These are phyloP conservation scores for Merluccius polli DNA, from an alignment of 2,797 vertebrate species.

Conservation along the genomic window DNA sequence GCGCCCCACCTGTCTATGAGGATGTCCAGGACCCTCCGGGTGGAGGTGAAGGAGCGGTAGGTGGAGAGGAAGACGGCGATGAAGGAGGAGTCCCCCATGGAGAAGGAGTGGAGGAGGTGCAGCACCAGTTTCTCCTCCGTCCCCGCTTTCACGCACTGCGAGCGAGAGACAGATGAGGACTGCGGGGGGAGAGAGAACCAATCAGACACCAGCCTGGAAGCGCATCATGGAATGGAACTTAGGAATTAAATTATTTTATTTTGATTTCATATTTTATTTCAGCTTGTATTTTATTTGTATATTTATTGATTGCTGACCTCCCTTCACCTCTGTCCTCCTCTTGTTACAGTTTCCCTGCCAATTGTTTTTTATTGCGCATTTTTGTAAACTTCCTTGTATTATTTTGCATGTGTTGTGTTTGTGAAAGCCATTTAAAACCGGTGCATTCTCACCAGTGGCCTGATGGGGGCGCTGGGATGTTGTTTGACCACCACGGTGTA, in stretches of 20 bases:
- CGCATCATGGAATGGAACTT: neutral
- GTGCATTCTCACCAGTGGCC: conserved; percentile 42
- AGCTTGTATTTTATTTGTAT: no score
- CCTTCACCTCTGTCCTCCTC: neutral
- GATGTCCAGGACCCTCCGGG: conserved; percentile 75
- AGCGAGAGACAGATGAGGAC: conserved; percentile 40
- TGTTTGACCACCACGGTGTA: conserved; percentile 79
- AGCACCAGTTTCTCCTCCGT: conserved; percentile 82
- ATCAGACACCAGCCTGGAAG: neutral
- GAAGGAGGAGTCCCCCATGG: conserved; percentile 78
- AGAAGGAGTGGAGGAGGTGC: conserved; percentile 81
- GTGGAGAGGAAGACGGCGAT: conserved; percentile 84
- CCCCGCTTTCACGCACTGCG: conserved; percentile 78
- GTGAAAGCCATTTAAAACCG: neutral
- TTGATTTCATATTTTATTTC: no score
- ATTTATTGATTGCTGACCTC: no score
- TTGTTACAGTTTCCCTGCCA: neutral
- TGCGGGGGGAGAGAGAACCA: conserved; percentile 9
- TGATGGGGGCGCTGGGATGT: conserved; percentile 43
- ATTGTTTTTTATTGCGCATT: neutral
- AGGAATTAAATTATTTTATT: no score
- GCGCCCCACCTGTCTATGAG: conserved; percentile 77
- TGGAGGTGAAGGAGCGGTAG: conserved; percentile 81
- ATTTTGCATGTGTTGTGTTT: neutral
- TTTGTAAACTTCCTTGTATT: neutral